Evolutionary conservation across 1,140 invertebrate species (phyloP).

Genomic region (Diachasmimorpha longicaudata): DNA sequence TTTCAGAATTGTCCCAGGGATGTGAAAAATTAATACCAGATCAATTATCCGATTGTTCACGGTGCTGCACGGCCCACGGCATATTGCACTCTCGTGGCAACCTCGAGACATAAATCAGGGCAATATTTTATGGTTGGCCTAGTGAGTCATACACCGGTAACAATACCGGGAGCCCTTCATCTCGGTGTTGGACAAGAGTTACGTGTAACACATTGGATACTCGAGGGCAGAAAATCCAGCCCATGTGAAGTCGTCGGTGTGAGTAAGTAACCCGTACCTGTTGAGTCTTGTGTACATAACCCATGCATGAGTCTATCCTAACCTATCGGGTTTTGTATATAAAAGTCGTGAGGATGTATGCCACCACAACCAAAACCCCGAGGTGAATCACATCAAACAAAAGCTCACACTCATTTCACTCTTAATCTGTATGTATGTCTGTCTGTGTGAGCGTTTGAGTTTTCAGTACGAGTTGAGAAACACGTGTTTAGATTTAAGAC

Average conservation of each 20-base stretch:
- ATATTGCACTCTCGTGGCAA: neutral
- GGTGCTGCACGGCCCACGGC: neutral
- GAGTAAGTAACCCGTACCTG: conserved; percentile 36
- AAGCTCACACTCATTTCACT: conserved; percentile 26
- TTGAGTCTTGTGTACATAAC: conserved; percentile 34
- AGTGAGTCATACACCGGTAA: conserved; percentile 48
- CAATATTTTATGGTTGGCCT: conserved; percentile 49
- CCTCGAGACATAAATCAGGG: conserved; percentile 43
- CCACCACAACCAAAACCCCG: conserved; percentile 5
- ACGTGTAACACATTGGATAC: conserved; percentile 32
- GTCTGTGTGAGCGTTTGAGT: neutral
- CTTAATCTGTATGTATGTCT: neutral
- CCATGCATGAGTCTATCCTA: conserved; percentile 14
- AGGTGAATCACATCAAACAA: conserved; percentile 55
- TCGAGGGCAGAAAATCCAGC: conserved; percentile 2
- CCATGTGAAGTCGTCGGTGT: neutral
- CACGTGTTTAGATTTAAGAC: conserved; percentile 19
- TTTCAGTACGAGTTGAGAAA: conserved; percentile 9
- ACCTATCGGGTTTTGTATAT: conserved; percentile 1
- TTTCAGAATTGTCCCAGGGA: neutral
- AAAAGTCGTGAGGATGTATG: conserved; percentile 2
- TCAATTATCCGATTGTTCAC: neutral
- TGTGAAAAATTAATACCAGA: neutral
- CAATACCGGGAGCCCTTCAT: conserved; percentile 52
- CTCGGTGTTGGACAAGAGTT: conserved; percentile 33